These are phyloP conservation scores for Lasius fuliginosus DNA, from an alignment of 2,888 invertebrate species.

Conservation along the genomic window DNA sequence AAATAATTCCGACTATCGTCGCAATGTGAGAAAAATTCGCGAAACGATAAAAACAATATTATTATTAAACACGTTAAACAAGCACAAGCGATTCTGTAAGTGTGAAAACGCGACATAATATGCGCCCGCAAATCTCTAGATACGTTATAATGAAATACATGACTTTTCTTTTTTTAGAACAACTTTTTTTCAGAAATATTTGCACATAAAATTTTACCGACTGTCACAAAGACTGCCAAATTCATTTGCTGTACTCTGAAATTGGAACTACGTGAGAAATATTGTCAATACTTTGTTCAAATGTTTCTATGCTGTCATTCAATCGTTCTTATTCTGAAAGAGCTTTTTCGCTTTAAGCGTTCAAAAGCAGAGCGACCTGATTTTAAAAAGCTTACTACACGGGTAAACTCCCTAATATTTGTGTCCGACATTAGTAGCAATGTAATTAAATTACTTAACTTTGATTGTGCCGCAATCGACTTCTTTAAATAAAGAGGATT, in stretches of 20 bases:
- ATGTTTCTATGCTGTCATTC: slow-evolving; percentile 29
- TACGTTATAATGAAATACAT: neutral
- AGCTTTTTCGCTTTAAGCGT: slow-evolving; percentile 12
- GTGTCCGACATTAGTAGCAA: slow-evolving; percentile 4
- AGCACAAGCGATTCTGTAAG: neutral
- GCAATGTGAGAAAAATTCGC: slow-evolving; percentile 13
- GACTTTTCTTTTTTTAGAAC: neutral
- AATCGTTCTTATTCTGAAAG: slow-evolving; percentile 18
- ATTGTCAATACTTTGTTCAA: slow-evolving; percentile 9
- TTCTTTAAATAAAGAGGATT: slow-evolving; percentile 8
- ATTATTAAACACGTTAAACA: neutral
- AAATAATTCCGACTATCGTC: neutral
- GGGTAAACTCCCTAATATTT: slow-evolving; percentile 24
- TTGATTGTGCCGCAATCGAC: slow-evolving; percentile 8
- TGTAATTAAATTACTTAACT: slow-evolving; percentile 35
- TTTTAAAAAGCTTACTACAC: slow-evolving; percentile 32
- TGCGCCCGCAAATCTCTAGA: neutral
- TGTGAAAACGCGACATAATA: neutral
- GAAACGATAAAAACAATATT: slow-evolving; percentile 26
- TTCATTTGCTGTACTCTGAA: neutral
- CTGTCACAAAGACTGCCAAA: neutral
- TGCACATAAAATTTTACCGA: slow-evolving; percentile 1
- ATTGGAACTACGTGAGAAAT: neutral
- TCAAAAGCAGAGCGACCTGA: slow-evolving; percentile 42
- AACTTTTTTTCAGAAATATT: neutral